Evolutionary conservation across 2,888 invertebrate species (phyloP), one percentile per base, ranked within the genome.

Genomic region (Drosophila prostipennis): DNA sequence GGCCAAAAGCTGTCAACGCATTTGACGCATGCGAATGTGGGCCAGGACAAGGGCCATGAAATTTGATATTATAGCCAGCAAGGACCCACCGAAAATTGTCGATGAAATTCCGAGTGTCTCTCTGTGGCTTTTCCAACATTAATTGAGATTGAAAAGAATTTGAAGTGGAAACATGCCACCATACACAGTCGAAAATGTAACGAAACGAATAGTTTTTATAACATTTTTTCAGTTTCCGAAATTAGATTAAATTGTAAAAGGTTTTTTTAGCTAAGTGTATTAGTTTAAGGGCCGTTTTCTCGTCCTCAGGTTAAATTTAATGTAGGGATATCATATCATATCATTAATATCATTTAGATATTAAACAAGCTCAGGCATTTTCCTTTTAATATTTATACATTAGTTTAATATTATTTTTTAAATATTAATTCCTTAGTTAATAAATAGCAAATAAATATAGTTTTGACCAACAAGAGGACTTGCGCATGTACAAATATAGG

Each of bases 1-100:
- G 40, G 43, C 8, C 57, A 57, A 80, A 65, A 72, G 78, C 85
- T 88, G 88, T 85, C 88, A 87, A 80, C 87, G 76, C 77, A 68
- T 77, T 81, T 78, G 78, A 80, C 78, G 77, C 81, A 78, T 82
- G 72, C 78, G 75, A 79, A 72, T 79, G 74, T 79, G 67, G 79
- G 71, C 54, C 78, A 61, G 54, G 52, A 42, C 76, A 72, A 60
- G 74, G 76, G 53, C 72, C 55, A 72, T 71, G 71, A 71, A 71
- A 71, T 61, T 71, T 71, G 52, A 55, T 65, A 61, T 54, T 53
- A 72, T 39, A 57, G 19, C 48, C 32, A 39, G n/a, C 77, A 67
- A 68, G 67, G 72, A 29, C 43, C 42, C 43, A 39, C 48, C 43
- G 23, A 57, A 72, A 72, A 43, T 39, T 56, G 49, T 57, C 67